These are phyloP conservation scores for Schizopygopsis pylzovi DNA, from an alignment of 2,797 vertebrate genomes.

Conservation along the genomic window DNA sequence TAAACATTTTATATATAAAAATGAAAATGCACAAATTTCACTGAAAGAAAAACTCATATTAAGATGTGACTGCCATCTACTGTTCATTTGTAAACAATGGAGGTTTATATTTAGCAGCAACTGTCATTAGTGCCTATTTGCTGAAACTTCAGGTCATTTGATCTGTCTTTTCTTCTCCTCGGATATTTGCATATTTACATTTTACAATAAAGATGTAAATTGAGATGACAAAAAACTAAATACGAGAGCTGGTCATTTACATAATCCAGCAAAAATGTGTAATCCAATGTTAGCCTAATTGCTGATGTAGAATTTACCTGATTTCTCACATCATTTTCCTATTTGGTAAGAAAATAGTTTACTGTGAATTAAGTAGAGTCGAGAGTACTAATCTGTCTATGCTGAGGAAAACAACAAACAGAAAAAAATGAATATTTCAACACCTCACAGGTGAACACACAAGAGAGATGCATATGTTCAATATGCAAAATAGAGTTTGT, in stretches of 20 bases:
- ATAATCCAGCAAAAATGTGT: background rate
- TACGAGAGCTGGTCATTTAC: background rate
- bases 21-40: background rate
- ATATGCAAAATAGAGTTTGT: background rate
- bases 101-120: background rate
- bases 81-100: slow-evolving; percentile 35
- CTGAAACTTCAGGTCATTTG: background rate
- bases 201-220: background rate
- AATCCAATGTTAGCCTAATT: background rate
- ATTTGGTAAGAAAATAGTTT: background rate
- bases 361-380: background rate
- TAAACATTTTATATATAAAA: background rate
- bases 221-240: background rate
- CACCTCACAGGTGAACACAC: background rate
- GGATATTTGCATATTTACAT: background rate
- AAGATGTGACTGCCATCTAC: slow-evolving; percentile 41
- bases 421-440: background rate
- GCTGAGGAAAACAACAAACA: background rate
- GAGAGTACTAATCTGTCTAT: background rate
- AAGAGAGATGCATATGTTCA: background rate
- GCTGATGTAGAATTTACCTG: background rate
- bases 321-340: background rate
- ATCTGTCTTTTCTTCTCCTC: background rate
- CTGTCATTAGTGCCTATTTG: background rate
- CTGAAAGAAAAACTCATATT: slow-evolving; percentile 8